Conservation (phyloP, 2,888 invertebrate species). For the Cheilosia variabilis region DNA sequence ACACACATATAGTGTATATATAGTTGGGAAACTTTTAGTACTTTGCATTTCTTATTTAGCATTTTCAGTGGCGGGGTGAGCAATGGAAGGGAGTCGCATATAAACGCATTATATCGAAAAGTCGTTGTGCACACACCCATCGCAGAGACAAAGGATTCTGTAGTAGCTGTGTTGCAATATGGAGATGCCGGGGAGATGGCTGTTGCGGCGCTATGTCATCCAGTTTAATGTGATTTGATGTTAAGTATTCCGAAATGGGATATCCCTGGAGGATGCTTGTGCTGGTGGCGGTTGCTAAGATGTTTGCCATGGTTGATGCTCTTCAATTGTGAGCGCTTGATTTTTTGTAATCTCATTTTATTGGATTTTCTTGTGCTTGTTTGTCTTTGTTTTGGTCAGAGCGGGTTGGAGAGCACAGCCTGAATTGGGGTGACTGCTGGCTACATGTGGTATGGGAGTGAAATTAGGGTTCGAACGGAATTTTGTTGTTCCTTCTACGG, state of each 20-base stretch:
- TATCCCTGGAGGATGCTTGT: conserved; percentile 44
- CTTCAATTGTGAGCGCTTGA: conserved; percentile 47
- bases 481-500: no score
- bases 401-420: neutral
- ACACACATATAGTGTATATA: neutral
- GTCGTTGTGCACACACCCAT: conserved; percentile 61
- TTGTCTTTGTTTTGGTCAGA: conserved; percentile 30
- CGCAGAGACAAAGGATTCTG: conserved; percentile 52
- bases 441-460: no score
- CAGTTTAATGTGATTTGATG: conserved; percentile 74
- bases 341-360: conserved; percentile 69
- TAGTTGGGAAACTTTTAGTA: conserved; percentile 58
- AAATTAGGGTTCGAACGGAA: no score
- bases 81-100: conserved; percentile 46
- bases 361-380: conserved; percentile 55
- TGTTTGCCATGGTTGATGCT: conserved; percentile 32
- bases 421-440: conserved; percentile 2
- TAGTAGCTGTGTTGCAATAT: neutral
- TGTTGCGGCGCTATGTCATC: conserved; percentile 62
- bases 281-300: conserved; percentile 5
- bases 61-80: conserved; percentile 33
- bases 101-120: conserved; percentile 73
- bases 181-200: conserved; percentile 56
- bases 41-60: conserved; percentile 60
- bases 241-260: conserved; percentile 72